These are phyloP conservation scores for Hydrolagus affinis DNA, from an alignment of 2,113 vertebrate genomes.

Conservation along the genomic window DNA sequence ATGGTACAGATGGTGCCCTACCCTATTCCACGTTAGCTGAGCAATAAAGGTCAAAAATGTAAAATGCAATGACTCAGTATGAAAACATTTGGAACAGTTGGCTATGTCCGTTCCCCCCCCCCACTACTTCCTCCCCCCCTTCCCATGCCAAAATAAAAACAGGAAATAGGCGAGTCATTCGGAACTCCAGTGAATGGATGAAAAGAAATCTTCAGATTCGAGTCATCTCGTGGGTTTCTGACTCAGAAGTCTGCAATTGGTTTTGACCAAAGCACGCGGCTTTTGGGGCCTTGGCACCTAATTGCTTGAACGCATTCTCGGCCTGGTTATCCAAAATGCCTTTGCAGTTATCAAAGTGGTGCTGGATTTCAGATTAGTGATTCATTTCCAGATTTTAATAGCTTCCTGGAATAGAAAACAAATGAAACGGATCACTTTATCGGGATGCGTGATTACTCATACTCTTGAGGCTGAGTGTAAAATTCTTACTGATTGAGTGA, in stretches of 20 bases:
- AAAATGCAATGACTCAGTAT: neutral
- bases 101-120: no score
- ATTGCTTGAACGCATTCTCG: neutral
- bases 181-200: neutral
- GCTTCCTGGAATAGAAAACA: constrained; percentile 53
- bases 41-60: neutral
- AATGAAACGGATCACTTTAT: constrained; percentile 45
- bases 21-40: no score
- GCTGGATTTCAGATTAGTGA: neutral
- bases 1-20: no score
- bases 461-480: neutral
- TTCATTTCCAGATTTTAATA: constrained; percentile 37
- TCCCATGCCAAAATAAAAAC: no score
- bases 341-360: neutral
- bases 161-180: neutral
- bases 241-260: constrained; percentile 12
- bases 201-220: neutral
- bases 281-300: neutral
- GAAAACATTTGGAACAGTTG: neutral
- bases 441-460: neutral
- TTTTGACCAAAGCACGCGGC: neutral
- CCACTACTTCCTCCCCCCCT: no score
- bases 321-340: neutral
- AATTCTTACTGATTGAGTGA: neutral
- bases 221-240: constrained; percentile 13